These are phyloP conservation scores for Apantesis nais DNA, from an alignment of 2,888 invertebrate genomes.

Conservation along the genomic window DNA sequence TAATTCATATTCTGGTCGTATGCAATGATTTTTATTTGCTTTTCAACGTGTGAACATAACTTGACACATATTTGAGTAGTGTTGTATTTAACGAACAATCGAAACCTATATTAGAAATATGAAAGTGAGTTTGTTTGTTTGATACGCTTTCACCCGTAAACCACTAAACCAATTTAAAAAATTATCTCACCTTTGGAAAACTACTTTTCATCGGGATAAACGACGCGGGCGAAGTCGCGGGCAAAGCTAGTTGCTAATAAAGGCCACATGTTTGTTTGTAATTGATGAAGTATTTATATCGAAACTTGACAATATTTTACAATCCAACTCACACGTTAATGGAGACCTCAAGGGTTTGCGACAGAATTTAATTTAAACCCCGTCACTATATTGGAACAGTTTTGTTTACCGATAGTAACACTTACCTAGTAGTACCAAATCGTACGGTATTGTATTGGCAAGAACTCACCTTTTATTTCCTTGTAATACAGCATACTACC, in stretches of 20 bases:
- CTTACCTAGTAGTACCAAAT: not conserved
- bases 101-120: no score
- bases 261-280: not conserved
- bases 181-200: no score
- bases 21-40: not conserved
- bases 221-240: no score
- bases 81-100: not conserved
- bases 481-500: not conserved
- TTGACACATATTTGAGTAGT: not conserved
- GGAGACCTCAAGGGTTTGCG: not conserved
- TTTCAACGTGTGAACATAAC: not conserved
- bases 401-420: not conserved
- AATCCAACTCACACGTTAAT: not conserved
- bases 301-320: not conserved
- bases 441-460: not conserved
- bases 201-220: no score
- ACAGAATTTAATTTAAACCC: not conserved
- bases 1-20: constrained; percentile 8
- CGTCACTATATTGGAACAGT: not conserved
- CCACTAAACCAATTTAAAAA: no score
- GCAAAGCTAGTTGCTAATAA: no score
- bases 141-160: no score
- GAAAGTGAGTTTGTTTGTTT: no score
- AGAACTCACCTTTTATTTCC: not conserved
- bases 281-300: no score